Conservation (phyloP, 35 echinoderm and acorn worm species). For the Hemicentrotus pulcherrimus region DNA sequence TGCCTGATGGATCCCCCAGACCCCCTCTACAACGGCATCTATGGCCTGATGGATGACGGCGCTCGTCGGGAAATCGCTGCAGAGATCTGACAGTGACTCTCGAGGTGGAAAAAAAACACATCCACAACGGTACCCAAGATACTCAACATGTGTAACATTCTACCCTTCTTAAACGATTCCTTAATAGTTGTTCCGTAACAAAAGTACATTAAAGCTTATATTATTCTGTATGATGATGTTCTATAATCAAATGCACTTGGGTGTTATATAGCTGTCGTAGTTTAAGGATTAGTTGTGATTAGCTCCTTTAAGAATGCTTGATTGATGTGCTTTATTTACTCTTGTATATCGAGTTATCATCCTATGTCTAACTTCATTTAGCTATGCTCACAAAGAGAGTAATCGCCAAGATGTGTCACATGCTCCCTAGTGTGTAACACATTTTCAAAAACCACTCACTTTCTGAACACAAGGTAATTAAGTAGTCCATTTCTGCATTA, state of each 20-base stretch:
- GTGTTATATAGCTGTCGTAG: not conserved
- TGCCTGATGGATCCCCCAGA: not conserved
- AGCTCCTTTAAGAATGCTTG: constrained; percentile 17
- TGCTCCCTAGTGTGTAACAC: not conserved
- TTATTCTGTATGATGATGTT: not conserved
- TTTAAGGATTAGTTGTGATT: not conserved
- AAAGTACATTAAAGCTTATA: not conserved
- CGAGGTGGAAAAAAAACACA: not conserved
- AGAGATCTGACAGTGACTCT: not conserved
- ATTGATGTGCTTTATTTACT: not conserved
- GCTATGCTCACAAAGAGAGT: not conserved
- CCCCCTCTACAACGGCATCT: not conserved
- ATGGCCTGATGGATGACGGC: not conserved
- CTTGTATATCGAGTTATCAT: not conserved
- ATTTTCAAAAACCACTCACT: not conserved
- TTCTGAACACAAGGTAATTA: not conserved
- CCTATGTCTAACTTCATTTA: not conserved
- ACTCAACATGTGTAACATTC: not conserved
- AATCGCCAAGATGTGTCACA: not conserved
- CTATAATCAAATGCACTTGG: not conserved
- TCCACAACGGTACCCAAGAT: not conserved
- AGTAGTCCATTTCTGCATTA: not conserved
- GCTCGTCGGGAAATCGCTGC: not conserved
- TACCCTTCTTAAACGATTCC: not conserved
- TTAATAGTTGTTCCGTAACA: not conserved